Conservation (phyloP, 2,888 invertebrate species). For the Eubasilissa splendida region DNA sequence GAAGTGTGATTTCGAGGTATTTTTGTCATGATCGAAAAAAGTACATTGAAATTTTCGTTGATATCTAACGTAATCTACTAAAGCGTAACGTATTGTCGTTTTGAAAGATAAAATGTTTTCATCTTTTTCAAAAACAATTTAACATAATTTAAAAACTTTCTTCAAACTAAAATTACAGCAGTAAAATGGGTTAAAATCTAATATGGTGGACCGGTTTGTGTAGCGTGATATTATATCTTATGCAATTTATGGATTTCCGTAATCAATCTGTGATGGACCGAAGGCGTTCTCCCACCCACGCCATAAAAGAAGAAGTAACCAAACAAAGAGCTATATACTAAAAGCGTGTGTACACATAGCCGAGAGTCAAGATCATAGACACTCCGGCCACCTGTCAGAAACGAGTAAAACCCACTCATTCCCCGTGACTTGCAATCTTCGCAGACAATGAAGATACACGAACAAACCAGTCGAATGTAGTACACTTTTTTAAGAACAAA, state of each 20-base stretch:
- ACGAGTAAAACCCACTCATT: constrained; percentile 18
- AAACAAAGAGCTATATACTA: neutral
- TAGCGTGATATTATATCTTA: neutral
- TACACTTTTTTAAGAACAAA: neutral
- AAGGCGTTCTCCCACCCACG: constrained; percentile 7
- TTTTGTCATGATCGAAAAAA: too few species aligned
- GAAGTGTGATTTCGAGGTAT: too few species aligned
- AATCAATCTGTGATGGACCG: neutral
- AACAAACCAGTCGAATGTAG: constrained; percentile 1
- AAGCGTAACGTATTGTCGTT: too few species aligned
- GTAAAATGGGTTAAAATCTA: too few species aligned
- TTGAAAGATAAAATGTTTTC: too few species aligned
- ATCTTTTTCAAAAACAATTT: too few species aligned
- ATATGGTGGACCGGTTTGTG: too few species aligned
- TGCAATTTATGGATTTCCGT: constrained; percentile 17
- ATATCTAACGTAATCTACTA: too few species aligned
- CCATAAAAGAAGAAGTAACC: neutral
- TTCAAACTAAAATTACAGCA: too few species aligned
- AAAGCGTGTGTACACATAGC: neutral
- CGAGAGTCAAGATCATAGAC: neutral
- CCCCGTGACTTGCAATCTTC: constrained; percentile 23
- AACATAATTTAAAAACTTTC: too few species aligned
- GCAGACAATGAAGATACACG: constrained; percentile 19
- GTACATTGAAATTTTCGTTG: too few species aligned
- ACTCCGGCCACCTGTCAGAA: constrained; percentile 16